Evolutionary conservation across 2,888 invertebrate genomes (phyloP).

Genomic region (Aporophyla nigra): DNA sequence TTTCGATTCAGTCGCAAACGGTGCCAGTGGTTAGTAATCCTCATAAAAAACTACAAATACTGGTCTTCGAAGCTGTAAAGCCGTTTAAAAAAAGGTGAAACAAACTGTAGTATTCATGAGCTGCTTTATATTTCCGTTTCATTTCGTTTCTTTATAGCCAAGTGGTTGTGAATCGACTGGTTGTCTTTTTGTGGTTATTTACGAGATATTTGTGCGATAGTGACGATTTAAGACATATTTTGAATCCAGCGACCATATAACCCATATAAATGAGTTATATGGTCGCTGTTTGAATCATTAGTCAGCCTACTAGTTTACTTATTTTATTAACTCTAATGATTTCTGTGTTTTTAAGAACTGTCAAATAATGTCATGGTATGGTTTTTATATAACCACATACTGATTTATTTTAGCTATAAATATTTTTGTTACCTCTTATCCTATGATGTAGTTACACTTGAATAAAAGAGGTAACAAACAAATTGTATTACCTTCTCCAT

Average conservation of each 20-base stretch:
- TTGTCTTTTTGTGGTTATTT: conserved; percentile 26
- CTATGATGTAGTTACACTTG: too few relatives aligned
- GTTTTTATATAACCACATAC: neutral
- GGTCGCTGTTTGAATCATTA: too few relatives aligned
- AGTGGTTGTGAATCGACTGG: conserved; percentile 23
- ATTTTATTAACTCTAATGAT: neutral
- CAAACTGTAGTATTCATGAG: conserved; percentile 50
- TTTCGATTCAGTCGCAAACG: conserved; percentile 29
- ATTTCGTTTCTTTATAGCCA: conserved; percentile 53
- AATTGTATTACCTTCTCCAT: too few relatives aligned
- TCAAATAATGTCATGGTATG: neutral
- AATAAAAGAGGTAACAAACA: too few relatives aligned
- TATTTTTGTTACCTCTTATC: neutral
- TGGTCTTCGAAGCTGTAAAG: conserved; percentile 49
- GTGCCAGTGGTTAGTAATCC: conserved; percentile 39
- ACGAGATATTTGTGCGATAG: neutral
- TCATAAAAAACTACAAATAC: conserved; percentile 53
- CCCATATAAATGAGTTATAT: too few relatives aligned
- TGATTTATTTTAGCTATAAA: neutral
- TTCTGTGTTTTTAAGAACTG: neutral
- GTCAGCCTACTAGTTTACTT: too few relatives aligned
- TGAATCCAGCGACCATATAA: too few relatives aligned
- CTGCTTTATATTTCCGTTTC: conserved; percentile 57
- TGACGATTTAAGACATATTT: neutral
- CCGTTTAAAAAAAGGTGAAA: conserved; percentile 50